phyloP scores from a whole-genome alignment of 2,888 invertebrate species.

The Drosophila multiciliata region DNA sequence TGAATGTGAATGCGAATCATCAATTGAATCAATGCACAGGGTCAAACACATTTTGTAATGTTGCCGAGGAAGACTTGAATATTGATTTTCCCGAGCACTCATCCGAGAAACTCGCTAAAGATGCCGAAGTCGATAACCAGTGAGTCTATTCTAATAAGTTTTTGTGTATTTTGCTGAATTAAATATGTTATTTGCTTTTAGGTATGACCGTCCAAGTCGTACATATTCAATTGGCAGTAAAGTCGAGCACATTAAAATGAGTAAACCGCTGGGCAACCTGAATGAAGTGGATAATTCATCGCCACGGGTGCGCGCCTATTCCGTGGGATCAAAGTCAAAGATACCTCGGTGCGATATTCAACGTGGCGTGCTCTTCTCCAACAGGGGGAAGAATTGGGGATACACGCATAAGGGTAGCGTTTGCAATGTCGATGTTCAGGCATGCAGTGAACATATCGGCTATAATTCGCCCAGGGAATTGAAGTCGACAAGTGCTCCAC shows the following conservation, averaged over 20 bases:
- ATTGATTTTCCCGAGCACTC: constrained; percentile 67
- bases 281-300: constrained; percentile 85
- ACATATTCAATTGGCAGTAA: constrained; percentile 95
- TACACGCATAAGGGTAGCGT: constrained; percentile 65
- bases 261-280: constrained; percentile 85
- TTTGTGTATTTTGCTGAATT: not conserved
- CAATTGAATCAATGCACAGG: constrained; percentile 38
- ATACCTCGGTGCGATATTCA: constrained; percentile 83
- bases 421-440: constrained; percentile 66
- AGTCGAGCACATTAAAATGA: constrained; percentile 88
- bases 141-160: constrained; percentile 44
- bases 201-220: constrained; percentile 88
- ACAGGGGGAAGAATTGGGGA: constrained; percentile 43
- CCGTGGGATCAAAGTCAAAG: constrained; percentile 90
- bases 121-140: constrained; percentile 60
- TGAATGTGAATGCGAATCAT: constrained; percentile 40
- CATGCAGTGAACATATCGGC: constrained; percentile 36
- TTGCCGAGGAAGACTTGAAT: constrained; percentile 32
- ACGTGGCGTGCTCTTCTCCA: constrained; percentile 77
- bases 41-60: constrained; percentile 29
- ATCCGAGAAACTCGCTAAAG: constrained; percentile 53
- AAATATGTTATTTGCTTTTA: constrained; percentile 48
- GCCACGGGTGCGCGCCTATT: constrained; percentile 90
- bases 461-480: constrained; percentile 77
- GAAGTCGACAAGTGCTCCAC: constrained; percentile 90